phyloP scores from a whole-genome alignment of 2,888 invertebrate species.

The Trachelus iudaicus region DNA sequence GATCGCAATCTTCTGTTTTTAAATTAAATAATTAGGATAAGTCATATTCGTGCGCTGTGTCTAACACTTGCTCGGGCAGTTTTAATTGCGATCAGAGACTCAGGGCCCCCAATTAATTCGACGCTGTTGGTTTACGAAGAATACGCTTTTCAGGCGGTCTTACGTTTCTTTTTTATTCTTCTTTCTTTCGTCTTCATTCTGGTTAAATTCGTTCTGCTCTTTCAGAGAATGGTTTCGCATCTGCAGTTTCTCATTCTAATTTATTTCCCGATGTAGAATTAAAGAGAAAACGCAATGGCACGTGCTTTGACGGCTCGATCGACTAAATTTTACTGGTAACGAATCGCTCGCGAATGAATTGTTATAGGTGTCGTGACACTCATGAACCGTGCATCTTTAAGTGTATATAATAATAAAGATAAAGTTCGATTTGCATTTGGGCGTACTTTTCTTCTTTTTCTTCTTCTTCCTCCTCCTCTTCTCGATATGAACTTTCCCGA shows the following conservation, averaged over 20 bases:
- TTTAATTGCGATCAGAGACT: background rate
- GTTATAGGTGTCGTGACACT: background rate
- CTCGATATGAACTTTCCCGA: conserved; percentile 26
- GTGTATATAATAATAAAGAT: background rate
- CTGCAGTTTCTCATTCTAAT: background rate
- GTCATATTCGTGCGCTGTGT: background rate
- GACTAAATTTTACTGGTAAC: background rate
- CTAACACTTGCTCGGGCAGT: background rate
- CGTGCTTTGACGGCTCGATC: background rate
- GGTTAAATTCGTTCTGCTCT: background rate
- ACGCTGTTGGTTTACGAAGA: background rate
- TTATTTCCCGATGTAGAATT: background rate
- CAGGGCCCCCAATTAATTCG: background rate
- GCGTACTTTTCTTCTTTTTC: background rate
- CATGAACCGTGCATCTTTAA: background rate
- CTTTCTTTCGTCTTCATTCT: background rate
- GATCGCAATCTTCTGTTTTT: background rate
- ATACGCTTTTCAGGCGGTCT: background rate
- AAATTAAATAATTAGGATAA: background rate
- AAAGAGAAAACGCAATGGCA: background rate
- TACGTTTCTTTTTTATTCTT: background rate
- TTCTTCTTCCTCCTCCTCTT: background rate
- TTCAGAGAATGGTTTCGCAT: background rate
- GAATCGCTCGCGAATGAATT: background rate
- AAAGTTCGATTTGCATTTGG: background rate